phyloP scores from a whole-genome alignment of 2,113 vertebrate species.

The Corythoichthys haematopterus region DNA sequence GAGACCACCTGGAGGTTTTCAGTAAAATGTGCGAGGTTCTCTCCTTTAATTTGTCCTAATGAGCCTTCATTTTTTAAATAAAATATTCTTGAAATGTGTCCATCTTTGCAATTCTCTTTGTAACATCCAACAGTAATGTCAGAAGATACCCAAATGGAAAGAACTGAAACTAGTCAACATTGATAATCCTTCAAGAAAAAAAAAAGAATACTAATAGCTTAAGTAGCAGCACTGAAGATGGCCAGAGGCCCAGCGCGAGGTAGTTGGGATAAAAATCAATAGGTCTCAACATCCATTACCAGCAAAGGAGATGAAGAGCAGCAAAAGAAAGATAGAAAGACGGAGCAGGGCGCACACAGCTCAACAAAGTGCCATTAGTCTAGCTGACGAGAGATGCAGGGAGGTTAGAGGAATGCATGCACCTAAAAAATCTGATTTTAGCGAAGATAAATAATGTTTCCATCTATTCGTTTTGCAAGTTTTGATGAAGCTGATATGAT shows the following conservation, averaged over 20 bases:
- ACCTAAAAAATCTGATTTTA: background rate
- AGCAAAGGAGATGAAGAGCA: conserved; percentile 40
- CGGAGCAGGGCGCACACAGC: conserved; percentile 26
- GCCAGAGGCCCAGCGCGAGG: conserved; percentile 29
- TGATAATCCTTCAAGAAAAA: background rate
- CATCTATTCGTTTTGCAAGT: background rate
- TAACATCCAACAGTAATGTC: too few species aligned
- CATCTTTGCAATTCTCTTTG: too few species aligned
- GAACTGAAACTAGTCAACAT: conserved; percentile 32
- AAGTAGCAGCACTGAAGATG: conserved; percentile 35
- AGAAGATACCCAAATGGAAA: conserved; percentile 13
- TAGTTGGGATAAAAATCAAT: conserved; percentile 54
- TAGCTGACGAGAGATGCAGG: conserved; percentile 12
- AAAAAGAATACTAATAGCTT: background rate
- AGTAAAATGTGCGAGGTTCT: too few species aligned
- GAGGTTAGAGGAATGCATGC: conserved; percentile 12
- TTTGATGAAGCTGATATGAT: background rate
- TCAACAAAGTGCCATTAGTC: conserved; percentile 21
- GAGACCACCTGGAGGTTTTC: too few species aligned
- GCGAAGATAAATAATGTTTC: background rate
- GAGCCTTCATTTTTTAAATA: too few species aligned
- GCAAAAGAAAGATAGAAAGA: conserved; percentile 20
- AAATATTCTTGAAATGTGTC: too few species aligned
- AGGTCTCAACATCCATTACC: conserved; percentile 53
- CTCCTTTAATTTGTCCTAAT: too few species aligned